A percentile compares a stretch with the other conserved stretches of the same genome.
These are phyloP conservation scores for Carlito syrichta DNA, from an alignment of 2,113 vertebrate species.

Conservation along the genomic window DNA sequence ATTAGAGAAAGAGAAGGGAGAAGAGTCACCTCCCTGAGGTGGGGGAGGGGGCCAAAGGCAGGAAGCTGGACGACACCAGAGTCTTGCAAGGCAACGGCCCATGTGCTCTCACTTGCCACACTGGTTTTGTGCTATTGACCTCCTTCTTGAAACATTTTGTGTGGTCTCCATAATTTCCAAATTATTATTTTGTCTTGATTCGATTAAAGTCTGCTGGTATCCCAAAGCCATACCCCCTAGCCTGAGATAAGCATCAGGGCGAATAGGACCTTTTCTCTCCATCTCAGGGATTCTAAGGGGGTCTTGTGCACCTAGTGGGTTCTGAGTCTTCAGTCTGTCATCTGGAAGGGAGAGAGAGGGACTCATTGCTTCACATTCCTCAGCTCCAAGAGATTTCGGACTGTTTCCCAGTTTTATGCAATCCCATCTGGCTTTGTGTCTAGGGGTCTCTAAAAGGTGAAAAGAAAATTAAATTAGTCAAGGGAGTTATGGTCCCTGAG, in stretches of 20 bases:
- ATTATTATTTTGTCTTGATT: neutral
- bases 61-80: no score
- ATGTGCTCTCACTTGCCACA: rapidly evolving
- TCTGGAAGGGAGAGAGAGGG: neutral
- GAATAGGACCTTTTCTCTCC: neutral
- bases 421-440: neutral
- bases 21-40: no score
- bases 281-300: neutral
- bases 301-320: neutral
- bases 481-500: neutral
- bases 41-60: no score
- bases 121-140: neutral
- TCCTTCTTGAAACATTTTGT: neutral
- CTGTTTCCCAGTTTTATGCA: neutral
- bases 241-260: neutral
- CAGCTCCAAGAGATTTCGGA: neutral
- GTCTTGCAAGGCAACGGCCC: no score
- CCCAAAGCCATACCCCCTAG: neutral
- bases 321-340: neutral
- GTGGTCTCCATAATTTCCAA: neutral
- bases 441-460: neutral
- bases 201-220: neutral
- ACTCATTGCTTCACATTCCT: neutral
- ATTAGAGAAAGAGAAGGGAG: no score
- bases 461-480: neutral